Base-by-base conservation (phyloP, 2,888 invertebrate species). In the Parelbella ahira region DNA sequence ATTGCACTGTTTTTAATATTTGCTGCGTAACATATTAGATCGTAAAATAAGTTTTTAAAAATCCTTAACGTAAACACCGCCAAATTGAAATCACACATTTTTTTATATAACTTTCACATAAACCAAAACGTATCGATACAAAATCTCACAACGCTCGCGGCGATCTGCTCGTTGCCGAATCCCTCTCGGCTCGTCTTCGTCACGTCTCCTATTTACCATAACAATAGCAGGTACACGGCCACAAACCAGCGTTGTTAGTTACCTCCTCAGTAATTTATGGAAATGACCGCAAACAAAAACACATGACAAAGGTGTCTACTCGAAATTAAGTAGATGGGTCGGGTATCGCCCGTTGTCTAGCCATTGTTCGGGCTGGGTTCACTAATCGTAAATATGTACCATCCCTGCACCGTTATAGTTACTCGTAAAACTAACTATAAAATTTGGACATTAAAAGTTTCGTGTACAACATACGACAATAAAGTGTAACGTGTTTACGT, bases 231-330 rank as follows among this genome's bases (percentile, higher is more conserved):
- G 80, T 83, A 84, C 68, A 58, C 57, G 59, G 61, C 52, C 48
- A 58, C 58, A 50, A 53, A 50, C 45, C 42, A 51, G 54, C 58
- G 54, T 44, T 46, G 52, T 47, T 65, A 62, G 61, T 62, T 60
- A 69, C 71, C 66, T 76, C 79, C 75, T 71, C 68, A 68, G 63
- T 82, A 86, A 84, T 86, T 84, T 87, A 87, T 87, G 86, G 81
- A 83, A 82, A 86, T 82, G 72, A 71, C 80, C 77, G 71, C 75
- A 66, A 77, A 84, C 84, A 84, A 84, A 83, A 83, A 82, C 78
- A 67, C 67, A 68, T 67, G 73, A 86, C 86, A 82, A 82, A 81
- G 82, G 86, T 87, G 84, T 84, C 81, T 83, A 84, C 80, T 77
- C 73, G 67, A 84, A 80, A 86, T 83, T 82, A 81, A 83, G 75